Conservation (phyloP, 2,888 invertebrate species). For the Kuschelorhynchus macadamiae region DNA sequence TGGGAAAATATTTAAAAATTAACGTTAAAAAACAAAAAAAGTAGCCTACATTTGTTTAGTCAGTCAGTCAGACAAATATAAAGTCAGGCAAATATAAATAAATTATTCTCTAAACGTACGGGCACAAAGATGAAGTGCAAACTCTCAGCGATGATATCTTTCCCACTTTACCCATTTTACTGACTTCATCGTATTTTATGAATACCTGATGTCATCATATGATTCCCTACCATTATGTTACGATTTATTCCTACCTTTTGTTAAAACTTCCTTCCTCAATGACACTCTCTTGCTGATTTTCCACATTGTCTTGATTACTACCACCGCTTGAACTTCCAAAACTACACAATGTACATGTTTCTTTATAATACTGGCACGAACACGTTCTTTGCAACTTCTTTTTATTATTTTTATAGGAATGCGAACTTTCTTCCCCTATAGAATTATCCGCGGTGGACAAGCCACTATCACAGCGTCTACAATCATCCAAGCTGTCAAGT, state of each 20-base stretch:
- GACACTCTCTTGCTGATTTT: slow-evolving; percentile 67
- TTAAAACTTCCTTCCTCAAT: slow-evolving; percentile 66
- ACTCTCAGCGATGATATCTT: no score
- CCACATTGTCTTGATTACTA: slow-evolving; percentile 67
- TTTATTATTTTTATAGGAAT: slow-evolving; percentile 62
- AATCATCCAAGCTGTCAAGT: slow-evolving; percentile 71
- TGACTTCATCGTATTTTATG: no score
- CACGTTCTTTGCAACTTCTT: slow-evolving; percentile 69
- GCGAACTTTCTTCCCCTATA: slow-evolving; percentile 62
- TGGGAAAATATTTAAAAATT: no score
- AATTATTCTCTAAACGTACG: no score
- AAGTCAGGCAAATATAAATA: no score
- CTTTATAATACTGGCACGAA: slow-evolving; percentile 67
- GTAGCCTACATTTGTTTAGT: no score
- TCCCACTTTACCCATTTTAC: no score
- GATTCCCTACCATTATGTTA: no score
- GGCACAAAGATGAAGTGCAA: no score
- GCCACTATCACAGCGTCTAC: slow-evolving; percentile 72
- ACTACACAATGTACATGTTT: slow-evolving; percentile 66
- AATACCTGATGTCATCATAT: no score
- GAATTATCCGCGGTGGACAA: slow-evolving; percentile 69
- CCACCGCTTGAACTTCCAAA: slow-evolving; percentile 66
- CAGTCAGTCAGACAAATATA: no score
- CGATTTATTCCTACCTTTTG: slow-evolving; percentile 64
- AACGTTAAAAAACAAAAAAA: no score